These are phyloP conservation scores for Meloidogyne chitwoodi DNA, from an alignment of 1,140 invertebrate species.

Conservation along the genomic window DNA sequence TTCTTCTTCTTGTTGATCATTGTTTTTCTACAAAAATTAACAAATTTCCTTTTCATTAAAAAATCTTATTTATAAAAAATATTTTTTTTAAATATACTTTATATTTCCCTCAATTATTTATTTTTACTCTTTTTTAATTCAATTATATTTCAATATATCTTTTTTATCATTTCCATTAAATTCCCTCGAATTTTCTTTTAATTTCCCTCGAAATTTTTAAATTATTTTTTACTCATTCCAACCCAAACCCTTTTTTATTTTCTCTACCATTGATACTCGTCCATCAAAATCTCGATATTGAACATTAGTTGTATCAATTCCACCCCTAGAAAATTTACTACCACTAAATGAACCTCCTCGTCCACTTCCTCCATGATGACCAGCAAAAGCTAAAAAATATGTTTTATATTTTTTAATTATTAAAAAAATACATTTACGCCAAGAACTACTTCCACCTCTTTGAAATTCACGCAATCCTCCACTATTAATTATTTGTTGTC, in stretches of 20 bases:
- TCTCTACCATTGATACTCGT: background rate
- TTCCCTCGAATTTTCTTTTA: background rate
- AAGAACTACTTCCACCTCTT: background rate
- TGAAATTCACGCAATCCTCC: background rate
- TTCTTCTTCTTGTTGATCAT: constrained; percentile 1
- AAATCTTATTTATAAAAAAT: background rate
- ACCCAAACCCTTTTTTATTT: background rate
- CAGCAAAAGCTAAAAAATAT: background rate
- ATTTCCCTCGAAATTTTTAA: background rate
- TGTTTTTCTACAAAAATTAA: constrained; percentile 11
- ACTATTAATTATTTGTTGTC: too few relatives aligned
- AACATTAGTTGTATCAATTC: background rate
- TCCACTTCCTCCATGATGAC: background rate
- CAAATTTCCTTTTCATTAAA: background rate
- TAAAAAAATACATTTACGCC: background rate
- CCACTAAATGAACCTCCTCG: background rate
- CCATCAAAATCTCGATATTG: constrained; percentile 2
- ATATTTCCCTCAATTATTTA: background rate
- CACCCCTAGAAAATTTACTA: background rate
- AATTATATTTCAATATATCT: background rate
- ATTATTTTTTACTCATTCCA: background rate
- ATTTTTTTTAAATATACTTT: background rate
- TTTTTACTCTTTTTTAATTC: background rate
- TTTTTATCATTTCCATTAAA: background rate
- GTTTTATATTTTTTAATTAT: background rate